phyloP scores from a whole-genome alignment of 2,113 vertebrate genomes.

The Lepus europaeus region DNA sequence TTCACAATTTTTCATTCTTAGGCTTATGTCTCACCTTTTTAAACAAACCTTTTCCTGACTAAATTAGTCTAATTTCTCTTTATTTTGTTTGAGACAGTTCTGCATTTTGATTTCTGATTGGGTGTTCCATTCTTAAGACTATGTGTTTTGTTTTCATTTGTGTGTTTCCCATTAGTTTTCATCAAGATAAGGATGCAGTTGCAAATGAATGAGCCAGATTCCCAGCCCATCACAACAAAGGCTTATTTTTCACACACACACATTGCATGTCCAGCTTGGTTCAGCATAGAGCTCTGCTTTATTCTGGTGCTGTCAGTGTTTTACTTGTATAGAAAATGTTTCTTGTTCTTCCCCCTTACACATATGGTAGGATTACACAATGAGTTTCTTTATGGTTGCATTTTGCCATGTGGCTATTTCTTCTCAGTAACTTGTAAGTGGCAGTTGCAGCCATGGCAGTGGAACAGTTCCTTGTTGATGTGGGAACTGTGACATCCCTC shows the following conservation, averaged over 20 bases:
- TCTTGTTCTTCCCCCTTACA: background rate
- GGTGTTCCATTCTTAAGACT: background rate
- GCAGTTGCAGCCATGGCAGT: background rate
- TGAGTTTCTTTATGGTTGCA: background rate
- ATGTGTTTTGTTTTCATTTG: background rate
- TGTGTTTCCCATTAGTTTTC: background rate
- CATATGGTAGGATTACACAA: fast-evolving
- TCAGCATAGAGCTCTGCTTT: too few species aligned
- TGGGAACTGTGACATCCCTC: background rate
- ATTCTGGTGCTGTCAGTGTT: background rate
- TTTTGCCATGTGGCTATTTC: background rate
- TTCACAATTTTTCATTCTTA: background rate
- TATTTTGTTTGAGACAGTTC: background rate
- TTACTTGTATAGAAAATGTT: too few species aligned
- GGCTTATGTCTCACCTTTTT: background rate
- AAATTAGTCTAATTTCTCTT: background rate
- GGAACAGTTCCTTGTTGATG: background rate
- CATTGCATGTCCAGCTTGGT: too few species aligned
- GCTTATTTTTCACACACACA: background rate
- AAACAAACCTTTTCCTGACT: background rate
- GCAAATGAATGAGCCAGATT: background rate
- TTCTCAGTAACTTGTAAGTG: too few species aligned
- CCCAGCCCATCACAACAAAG: background rate
- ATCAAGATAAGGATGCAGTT: background rate
- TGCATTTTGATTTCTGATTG: background rate